phyloP scores from a whole-genome alignment of 2,113 vertebrate genomes.

The Entomyzon cyanotis region DNA sequence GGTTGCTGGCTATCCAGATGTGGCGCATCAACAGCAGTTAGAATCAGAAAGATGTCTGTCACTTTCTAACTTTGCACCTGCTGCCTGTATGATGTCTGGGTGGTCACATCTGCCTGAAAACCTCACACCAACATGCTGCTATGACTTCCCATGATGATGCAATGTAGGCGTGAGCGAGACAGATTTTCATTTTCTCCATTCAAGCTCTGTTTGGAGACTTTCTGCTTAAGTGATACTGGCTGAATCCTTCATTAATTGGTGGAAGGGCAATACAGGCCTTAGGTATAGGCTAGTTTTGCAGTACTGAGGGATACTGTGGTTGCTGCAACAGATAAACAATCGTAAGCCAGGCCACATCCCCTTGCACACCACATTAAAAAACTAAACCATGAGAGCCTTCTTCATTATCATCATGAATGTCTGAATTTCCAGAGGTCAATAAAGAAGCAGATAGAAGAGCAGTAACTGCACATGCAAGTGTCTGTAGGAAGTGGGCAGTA shows the following conservation, averaged over 20 bases:
- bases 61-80: neutral
- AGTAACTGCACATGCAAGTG: rapidly evolving
- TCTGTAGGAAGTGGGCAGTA: neutral
- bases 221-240: neutral
- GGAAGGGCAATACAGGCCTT: neutral
- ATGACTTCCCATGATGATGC: neutral
- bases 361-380: neutral
- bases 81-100: neutral
- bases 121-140: neutral
- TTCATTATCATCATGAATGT: neutral
- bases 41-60: neutral
- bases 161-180: neutral
- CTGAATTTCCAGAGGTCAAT: neutral
- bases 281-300: neutral
- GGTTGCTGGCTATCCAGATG: neutral
- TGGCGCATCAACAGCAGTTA: neutral
- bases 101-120: neutral
- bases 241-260: neutral
- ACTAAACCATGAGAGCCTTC: neutral
- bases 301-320: neutral
- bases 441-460: neutral
- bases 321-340: neutral
- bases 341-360: neutral
- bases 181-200: neutral
- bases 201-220: neutral